Conservation (phyloP, 2,797 vertebrate genomes). For the Phalloptychus januarius region DNA sequence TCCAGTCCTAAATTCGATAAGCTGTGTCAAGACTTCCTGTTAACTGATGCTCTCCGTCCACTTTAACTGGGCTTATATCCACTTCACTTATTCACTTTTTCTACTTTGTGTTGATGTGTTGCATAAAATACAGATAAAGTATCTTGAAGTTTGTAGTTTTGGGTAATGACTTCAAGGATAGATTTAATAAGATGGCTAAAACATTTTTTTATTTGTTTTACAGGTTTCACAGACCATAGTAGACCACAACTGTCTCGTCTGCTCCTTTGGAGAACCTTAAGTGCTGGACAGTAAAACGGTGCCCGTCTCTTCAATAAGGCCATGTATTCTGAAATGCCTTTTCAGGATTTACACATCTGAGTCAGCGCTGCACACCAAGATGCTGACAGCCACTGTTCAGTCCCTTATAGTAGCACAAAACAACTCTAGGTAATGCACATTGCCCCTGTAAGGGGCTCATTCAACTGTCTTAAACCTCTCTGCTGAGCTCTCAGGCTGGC, state of each 20-base stretch:
- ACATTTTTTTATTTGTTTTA: slow-evolving; percentile 22
- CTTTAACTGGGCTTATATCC: not conserved
- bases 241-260: slow-evolving; percentile 85
- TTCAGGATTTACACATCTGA: slow-evolving; percentile 74
- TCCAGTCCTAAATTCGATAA: not conserved
- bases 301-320: slow-evolving; percentile 88
- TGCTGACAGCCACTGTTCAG: slow-evolving; percentile 59
- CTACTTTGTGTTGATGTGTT: not conserved
- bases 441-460: slow-evolving; percentile 52
- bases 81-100: not conserved
- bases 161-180: not conserved
- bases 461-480: slow-evolving; percentile 44
- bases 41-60: not conserved
- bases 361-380: slow-evolving; percentile 65
- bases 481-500: slow-evolving; percentile 61
- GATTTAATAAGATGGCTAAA: slow-evolving; percentile 19
- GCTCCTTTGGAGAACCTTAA: slow-evolving; percentile 90
- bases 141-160: not conserved
- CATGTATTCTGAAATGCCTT: slow-evolving; percentile 91
- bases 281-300: slow-evolving; percentile 93
- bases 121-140: not conserved
- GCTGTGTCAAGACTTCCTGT: not conserved
- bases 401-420: slow-evolving; percentile 71
- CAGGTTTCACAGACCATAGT: slow-evolving; percentile 99
- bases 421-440: slow-evolving; percentile 58